Evolutionary conservation across 2,888 invertebrate species (phyloP).

Genomic region (Latrodectus hesperus): DNA sequence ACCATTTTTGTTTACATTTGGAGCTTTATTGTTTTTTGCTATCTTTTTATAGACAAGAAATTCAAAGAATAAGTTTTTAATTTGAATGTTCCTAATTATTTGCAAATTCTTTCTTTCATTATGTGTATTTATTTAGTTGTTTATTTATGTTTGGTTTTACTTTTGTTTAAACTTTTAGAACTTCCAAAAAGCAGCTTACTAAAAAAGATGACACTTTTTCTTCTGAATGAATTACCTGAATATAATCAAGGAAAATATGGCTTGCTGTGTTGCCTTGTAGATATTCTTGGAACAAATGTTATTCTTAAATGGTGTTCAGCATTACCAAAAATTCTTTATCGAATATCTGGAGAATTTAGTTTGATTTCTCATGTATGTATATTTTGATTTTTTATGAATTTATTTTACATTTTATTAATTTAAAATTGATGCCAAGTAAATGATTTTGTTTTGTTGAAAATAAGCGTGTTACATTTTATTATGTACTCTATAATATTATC

Average conservation of each 20-base stretch:
- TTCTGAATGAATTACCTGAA: conserved; percentile 73
- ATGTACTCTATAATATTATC: background rate
- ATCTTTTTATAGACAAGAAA: no score
- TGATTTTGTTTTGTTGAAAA: no score
- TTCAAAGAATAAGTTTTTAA: no score
- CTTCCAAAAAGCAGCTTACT: conserved; percentile 71
- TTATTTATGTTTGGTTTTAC: background rate
- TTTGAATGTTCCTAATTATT: background rate
- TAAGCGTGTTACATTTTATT: no score
- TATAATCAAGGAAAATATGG: conserved; percentile 74
- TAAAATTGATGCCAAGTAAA: no score
- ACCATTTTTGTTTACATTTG: no score
- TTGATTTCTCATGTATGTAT: conserved; percentile 76
- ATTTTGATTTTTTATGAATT: background rate
- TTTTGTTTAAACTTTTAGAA: conserved; percentile 47
- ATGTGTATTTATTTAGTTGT: background rate
- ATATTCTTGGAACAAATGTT: conserved; percentile 74
- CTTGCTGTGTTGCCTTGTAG: conserved; percentile 72
- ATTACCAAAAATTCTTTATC: conserved; percentile 75
- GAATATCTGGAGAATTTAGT: conserved; percentile 74
- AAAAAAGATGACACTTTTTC: conserved; percentile 70
- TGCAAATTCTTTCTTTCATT: background rate
- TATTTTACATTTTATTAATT: no score
- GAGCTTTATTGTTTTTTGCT: no score
- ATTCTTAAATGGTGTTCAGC: conserved; percentile 74